These are phyloP conservation scores for Argya squamiceps DNA, from an alignment of 2,797 vertebrate genomes.

Conservation along the genomic window DNA sequence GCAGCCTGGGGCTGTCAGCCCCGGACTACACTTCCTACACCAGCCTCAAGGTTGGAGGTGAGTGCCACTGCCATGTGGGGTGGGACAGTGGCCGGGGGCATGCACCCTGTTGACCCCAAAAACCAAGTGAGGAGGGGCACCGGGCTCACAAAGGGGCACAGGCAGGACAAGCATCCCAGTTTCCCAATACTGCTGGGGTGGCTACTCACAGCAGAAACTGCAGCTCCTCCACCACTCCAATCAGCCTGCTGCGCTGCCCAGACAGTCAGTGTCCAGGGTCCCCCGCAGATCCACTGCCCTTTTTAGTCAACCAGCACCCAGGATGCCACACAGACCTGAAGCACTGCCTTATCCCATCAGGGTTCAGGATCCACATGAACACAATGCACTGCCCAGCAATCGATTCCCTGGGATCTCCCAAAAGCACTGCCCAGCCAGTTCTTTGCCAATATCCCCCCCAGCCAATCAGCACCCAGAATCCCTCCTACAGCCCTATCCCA, in stretches of 20 bases:
- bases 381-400: neutral
- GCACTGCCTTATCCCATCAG: neutral
- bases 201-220: neutral
- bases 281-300: fast-evolving
- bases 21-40: constrained; percentile 85
- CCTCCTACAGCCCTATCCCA: neutral
- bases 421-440: neutral
- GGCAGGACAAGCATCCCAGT: neutral
- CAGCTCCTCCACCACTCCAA: neutral
- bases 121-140: fast-evolving
- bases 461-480: neutral
- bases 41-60: constrained; percentile 88
- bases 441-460: fast-evolving
- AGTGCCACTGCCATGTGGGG: neutral
- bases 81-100: fast-evolving
- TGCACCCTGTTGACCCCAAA: fast-evolving
- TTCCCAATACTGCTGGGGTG: fast-evolving
- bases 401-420: fast-evolving
- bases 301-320: neutral
- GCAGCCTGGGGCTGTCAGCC: constrained; percentile 64
- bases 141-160: fast-evolving
- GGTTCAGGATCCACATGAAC: fast-evolving
- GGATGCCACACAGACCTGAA: fast-evolving
- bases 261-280: neutral
- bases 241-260: neutral